A percentile compares a stretch with the other conserved stretches of the same genome.
phyloP scores from a whole-genome alignment of 2,113 vertebrate genomes.

The Isurus oxyrinchus region DNA sequence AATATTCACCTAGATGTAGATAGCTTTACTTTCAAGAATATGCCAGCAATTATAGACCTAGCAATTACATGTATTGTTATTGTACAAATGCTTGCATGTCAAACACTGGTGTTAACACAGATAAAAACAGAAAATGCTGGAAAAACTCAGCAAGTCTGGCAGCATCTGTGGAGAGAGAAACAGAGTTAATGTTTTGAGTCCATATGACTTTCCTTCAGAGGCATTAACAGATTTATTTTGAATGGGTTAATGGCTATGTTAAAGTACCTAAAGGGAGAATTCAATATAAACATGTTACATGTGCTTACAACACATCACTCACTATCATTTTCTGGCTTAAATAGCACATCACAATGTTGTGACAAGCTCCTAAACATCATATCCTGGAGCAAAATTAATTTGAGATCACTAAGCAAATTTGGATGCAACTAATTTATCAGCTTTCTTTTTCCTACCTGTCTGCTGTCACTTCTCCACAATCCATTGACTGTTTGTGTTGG shows the following conservation, averaged over 20 bases:
- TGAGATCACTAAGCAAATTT: not conserved
- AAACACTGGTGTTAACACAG: not conserved
- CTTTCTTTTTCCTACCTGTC: constrained; percentile 26
- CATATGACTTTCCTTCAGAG: not conserved
- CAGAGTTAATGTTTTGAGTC: too few species aligned
- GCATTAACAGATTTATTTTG: not conserved
- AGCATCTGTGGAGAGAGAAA: too few species aligned
- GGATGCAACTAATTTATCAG: not conserved
- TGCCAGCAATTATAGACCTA: not conserved
- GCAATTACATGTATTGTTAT: not conserved
- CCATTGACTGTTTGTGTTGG: constrained; percentile 28
- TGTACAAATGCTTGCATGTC: not conserved
- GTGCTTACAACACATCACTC: not conserved
- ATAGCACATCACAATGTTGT: not conserved
- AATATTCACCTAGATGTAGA: not conserved
- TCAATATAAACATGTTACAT: not conserved
- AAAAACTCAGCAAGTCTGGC: too few species aligned
- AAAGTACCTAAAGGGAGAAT: not conserved
- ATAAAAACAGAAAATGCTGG: too few species aligned
- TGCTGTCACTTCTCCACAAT: constrained; percentile 24
- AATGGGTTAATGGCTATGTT: not conserved
- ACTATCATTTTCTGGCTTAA: not conserved
- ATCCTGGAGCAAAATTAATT: not conserved
- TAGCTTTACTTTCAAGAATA: not conserved
- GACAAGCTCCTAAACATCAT: too few species aligned